Evolutionary conservation across 35 echinoderm and acorn worm genomes (phyloP).

Genomic region (Apostichopus californicus): DNA sequence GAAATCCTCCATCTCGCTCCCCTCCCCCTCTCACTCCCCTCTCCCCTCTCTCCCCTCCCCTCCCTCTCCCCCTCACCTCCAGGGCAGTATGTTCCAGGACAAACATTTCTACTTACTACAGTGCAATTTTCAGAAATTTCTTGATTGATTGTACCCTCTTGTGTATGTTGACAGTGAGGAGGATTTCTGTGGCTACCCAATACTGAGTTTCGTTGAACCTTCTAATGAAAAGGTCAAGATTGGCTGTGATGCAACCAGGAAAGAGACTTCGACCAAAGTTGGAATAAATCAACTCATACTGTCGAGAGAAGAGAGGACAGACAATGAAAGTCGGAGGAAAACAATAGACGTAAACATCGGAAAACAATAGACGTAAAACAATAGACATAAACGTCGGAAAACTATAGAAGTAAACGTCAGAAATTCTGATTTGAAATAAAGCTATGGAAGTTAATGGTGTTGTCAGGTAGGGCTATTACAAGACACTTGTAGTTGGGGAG

Average conservation of each 20-base stretch:
- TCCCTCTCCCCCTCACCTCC: too few species aligned
- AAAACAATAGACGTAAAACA: neutral
- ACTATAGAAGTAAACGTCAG: neutral
- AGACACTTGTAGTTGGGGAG: too few species aligned
- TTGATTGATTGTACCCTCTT: slow-evolving; percentile 86
- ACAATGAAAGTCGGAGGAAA: neutral
- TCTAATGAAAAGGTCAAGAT: slow-evolving; percentile 91
- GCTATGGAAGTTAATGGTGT: too few species aligned
- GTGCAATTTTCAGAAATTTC: slow-evolving; percentile 98
- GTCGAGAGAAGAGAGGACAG: neutral
- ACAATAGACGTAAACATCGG: too few species aligned
- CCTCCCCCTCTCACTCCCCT: too few species aligned
- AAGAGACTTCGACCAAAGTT: slow-evolving; percentile 92
- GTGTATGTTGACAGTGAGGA: slow-evolving; percentile 75
- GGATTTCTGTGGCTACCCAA: slow-evolving; percentile 92
- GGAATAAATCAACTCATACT: slow-evolving; percentile 97
- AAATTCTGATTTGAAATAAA: too few species aligned
- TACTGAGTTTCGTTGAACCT: slow-evolving; percentile 97
- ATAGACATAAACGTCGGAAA: too few species aligned
- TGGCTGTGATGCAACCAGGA: slow-evolving; percentile 84
- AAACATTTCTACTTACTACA: slow-evolving; percentile 76
- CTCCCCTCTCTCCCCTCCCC: too few species aligned
- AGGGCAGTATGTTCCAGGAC: too few species aligned
- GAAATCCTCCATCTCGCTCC: too few species aligned
- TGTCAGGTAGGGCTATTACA: too few species aligned